These are phyloP conservation scores for Holotrichia oblita DNA, from an alignment of 1,140 invertebrate species.

Conservation along the genomic window DNA sequence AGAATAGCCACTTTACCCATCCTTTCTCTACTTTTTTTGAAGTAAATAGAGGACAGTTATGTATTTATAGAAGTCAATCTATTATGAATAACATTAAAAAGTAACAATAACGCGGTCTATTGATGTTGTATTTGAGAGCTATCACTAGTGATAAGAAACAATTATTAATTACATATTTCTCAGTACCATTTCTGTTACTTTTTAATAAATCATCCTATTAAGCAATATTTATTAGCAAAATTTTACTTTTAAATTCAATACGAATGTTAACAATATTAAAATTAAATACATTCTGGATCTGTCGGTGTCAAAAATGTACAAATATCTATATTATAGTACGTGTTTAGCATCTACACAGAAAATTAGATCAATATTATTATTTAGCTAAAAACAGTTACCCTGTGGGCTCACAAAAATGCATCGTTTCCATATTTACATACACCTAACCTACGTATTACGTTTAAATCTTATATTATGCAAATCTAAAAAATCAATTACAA, in stretches of 20 bases:
- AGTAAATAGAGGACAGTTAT: too few species aligned
- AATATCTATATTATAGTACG: not conserved
- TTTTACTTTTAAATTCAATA: not conserved
- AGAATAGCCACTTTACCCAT: too few species aligned
- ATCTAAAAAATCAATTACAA: constrained; percentile 15
- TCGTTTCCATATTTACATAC: not conserved
- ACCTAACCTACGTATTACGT: not conserved
- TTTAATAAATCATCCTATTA: too few species aligned
- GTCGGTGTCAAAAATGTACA: not conserved
- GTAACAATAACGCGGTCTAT: too few species aligned
- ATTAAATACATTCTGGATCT: not conserved
- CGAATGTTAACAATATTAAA: not conserved
- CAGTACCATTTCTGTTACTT: too few species aligned
- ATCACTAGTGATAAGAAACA: too few species aligned
- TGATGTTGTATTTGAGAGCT: too few species aligned
- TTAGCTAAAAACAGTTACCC: constrained; percentile 18
- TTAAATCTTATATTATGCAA: constrained; percentile 15
- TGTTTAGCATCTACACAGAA: not conserved
- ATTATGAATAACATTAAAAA: too few species aligned
- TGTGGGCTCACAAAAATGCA: constrained; percentile 22
- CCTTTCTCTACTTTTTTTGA: too few species aligned
- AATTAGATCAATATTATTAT: not conserved
- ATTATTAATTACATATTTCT: too few species aligned
- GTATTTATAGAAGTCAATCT: too few species aligned
- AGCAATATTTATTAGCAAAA: too few species aligned